Percentiles rank a stretch among this genome's conserved stretches.
phyloP scores from a whole-genome alignment of 2,113 vertebrate species.

The Myotis lucifugus region DNA sequence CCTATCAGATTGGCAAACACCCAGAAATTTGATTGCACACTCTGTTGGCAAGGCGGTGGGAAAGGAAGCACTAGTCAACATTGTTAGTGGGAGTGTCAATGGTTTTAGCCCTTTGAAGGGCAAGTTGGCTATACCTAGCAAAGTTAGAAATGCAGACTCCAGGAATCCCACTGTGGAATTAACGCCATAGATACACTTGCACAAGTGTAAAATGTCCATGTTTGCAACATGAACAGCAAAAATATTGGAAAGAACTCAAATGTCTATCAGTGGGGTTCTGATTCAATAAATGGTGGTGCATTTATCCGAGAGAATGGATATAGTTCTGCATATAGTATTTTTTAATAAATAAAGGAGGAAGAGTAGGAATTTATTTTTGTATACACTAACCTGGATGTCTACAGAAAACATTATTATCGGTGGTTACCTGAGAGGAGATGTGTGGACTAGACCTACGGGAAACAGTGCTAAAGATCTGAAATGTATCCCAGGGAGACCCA shows the following conservation, averaged over 20 bases:
- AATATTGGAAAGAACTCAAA: slow-evolving; percentile 1
- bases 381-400: slow-evolving; percentile 7
- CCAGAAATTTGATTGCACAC: background rate
- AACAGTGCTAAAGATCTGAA: background rate
- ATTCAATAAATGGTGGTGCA: background rate
- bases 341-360: background rate
- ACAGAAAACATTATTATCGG: background rate
- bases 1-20: slow-evolving; percentile 46
- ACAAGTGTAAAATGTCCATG: background rate
- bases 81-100: background rate
- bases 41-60: background rate
- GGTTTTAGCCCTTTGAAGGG: background rate
- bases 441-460: no score
- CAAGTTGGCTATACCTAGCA: background rate
- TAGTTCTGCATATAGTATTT: background rate
- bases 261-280: background rate
- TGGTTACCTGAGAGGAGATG: background rate
- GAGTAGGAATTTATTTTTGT: background rate
- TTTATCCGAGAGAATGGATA: background rate
- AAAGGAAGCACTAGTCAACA: background rate
- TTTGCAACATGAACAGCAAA: background rate
- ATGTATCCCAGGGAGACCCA: background rate
- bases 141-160: slow-evolving; percentile 23
- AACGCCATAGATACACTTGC: background rate
- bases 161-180: slow-evolving; percentile 10